Conservation (phyloP, 2,888 invertebrate species). For the Oscheius sp. region DNA sequence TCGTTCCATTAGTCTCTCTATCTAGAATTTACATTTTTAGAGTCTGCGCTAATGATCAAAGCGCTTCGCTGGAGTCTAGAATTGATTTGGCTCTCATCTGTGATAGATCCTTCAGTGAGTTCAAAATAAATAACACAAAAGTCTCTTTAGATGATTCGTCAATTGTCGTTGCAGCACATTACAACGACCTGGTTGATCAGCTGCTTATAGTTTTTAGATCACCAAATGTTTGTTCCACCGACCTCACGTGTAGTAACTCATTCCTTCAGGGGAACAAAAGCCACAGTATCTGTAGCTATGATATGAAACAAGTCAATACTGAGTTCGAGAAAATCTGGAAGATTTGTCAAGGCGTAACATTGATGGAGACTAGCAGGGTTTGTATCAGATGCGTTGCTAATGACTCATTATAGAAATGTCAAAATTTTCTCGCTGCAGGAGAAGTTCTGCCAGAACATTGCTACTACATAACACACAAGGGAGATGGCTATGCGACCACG, state of each 20-base stretch:
- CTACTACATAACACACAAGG: constrained; percentile 32
- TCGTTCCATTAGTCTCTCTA: neutral
- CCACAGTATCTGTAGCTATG: constrained; percentile 31
- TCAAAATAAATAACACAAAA: neutral
- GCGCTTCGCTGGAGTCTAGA: constrained; percentile 13
- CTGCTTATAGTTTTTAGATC: constrained; percentile 31
- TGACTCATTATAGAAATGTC: no score
- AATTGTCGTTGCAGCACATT: constrained; percentile 35
- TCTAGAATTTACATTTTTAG: neutral
- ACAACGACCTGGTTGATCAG: constrained; percentile 19
- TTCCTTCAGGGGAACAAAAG: constrained; percentile 11
- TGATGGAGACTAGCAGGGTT: constrained; percentile 23
- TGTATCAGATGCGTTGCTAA: no score
- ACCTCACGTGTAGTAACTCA: neutral
- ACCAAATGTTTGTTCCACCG: neutral
- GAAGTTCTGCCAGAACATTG: constrained; percentile 31
- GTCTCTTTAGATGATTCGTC: constrained; percentile 10
- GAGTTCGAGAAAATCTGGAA: constrained; percentile 37
- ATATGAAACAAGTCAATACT: constrained; percentile 33
- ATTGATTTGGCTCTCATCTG: constrained; percentile 20
- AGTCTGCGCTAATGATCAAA: constrained; percentile 16
- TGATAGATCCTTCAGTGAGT: neutral
- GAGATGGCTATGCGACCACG: constrained; percentile 8
- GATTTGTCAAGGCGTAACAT: constrained; percentile 35
- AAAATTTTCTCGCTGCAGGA: no score